Evolutionary conservation across 1,140 invertebrate genomes (phyloP).

Genomic region (Brachionus asplanchnoidis): DNA sequence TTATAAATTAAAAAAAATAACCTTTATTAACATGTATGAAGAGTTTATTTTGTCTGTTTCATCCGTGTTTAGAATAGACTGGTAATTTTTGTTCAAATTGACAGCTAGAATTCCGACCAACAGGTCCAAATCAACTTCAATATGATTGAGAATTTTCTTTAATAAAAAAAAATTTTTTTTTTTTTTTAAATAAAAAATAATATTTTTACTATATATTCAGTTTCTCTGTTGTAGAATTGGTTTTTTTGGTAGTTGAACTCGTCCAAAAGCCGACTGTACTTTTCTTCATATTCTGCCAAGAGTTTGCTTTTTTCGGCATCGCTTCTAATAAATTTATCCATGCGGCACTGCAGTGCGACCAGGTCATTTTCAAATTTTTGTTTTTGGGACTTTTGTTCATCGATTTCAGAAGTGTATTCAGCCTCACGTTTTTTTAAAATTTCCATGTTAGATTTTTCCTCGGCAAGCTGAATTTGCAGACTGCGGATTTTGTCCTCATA

Average conservation of each 20-base stretch:
- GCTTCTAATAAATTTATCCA: background rate
- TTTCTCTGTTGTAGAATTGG: conserved; percentile 39
- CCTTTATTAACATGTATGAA: background rate
- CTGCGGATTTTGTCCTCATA: conserved; percentile 13
- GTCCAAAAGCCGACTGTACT: background rate
- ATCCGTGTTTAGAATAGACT: conserved; percentile 1
- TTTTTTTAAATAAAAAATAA: background rate
- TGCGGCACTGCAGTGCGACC: background rate
- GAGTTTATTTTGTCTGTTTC: conserved; percentile 24
- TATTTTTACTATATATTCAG: conserved; percentile 21
- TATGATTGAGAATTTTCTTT: conserved; percentile 38
- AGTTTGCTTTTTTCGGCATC: background rate
- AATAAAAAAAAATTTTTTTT: background rate
- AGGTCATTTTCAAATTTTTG: conserved; percentile 8
- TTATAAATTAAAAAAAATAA: background rate
- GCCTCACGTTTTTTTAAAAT: conserved; percentile 18
- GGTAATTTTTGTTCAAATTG: conserved; percentile 27
- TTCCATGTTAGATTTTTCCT: conserved; percentile 27
- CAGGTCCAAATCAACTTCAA: conserved; percentile 9
- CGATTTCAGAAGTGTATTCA: background rate
- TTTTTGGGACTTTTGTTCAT: background rate
- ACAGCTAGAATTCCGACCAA: background rate
- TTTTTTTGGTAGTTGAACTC: conserved; percentile 24
- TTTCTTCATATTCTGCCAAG: conserved; percentile 18
- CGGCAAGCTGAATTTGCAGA: conserved; percentile 20